Evolutionary conservation across 2,113 vertebrate genomes (phyloP).

Genomic region (Brachypodius melanocephalos): DNA sequence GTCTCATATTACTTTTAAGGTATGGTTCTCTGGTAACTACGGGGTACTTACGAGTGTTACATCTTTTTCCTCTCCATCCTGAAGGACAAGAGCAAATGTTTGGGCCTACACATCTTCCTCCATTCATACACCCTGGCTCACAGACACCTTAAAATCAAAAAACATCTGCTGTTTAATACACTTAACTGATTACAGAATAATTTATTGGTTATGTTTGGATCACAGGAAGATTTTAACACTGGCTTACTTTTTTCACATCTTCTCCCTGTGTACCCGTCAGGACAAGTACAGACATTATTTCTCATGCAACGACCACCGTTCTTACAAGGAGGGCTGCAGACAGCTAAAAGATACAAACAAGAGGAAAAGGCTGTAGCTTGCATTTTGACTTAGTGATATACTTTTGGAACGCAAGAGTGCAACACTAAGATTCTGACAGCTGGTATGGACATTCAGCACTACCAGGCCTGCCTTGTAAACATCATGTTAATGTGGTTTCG

Average conservation of each 20-base stretch:
- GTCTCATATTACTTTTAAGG: background rate
- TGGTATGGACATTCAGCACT: background rate
- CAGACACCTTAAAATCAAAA: conserved; percentile 82
- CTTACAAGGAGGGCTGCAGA: conserved; percentile 90
- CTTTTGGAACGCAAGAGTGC: background rate
- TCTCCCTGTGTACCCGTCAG: conserved; percentile 82
- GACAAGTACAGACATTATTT: conserved; percentile 87
- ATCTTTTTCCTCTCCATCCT: conserved; percentile 85
- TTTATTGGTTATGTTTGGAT: background rate
- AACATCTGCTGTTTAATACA: background rate
- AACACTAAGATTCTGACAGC: background rate
- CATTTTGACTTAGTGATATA: background rate
- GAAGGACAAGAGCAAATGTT: conserved; percentile 89
- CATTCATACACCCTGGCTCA: conserved; percentile 88
- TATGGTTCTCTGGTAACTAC: background rate
- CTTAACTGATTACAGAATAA: background rate
- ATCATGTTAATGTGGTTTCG: background rate
- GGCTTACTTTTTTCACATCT: conserved; percentile 90
- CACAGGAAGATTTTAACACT: background rate
- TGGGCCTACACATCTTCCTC: conserved; percentile 85
- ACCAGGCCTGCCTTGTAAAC: background rate
- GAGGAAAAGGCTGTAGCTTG: background rate
- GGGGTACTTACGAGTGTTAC: conserved; percentile 80
- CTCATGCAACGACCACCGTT: conserved; percentile 89
- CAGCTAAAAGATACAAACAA: conserved; percentile 70